phyloP scores from a whole-genome alignment of 2,113 vertebrate species.

The Platanista minor region DNA sequence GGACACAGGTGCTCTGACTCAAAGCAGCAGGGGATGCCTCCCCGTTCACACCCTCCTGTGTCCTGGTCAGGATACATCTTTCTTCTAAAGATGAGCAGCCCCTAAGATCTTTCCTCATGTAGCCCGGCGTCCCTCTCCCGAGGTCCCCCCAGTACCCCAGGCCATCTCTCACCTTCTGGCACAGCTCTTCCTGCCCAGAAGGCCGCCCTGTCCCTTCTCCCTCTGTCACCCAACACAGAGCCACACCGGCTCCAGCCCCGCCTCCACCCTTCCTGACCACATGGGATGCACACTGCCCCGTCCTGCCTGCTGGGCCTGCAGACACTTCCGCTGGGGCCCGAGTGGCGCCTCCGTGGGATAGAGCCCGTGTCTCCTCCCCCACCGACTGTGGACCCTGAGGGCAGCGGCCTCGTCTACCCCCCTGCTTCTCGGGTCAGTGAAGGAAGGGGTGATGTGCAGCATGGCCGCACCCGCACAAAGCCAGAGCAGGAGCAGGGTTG shows the following conservation, averaged over 20 bases:
- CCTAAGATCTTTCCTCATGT: not conserved
- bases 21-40: not conserved
- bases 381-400: fast-evolving
- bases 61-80: not conserved
- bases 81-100: not conserved
- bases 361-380: fast-evolving
- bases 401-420: fast-evolving
- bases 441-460: not conserved
- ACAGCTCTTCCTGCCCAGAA: not conserved
- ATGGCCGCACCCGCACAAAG: not conserved
- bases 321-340: not conserved
- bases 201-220: not conserved
- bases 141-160: fast-evolving
- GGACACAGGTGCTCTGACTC: not conserved
- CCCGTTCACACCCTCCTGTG: not conserved
- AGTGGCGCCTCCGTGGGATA: too few species aligned
- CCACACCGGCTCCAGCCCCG: fast-evolving
- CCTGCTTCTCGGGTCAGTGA: not conserved
- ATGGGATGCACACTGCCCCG: not conserved
- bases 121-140: fast-evolving
- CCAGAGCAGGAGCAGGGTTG: fast-evolving
- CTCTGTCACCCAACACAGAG: fast-evolving
- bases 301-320: not conserved
- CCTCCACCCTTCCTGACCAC: fast-evolving
- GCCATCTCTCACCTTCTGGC: fast-evolving